A percentile compares a stretch with the other conserved stretches of the same genome.
Evolutionary conservation across 2,113 vertebrate genomes (phyloP).

Genomic region (Xiphophorus couchianus): DNA sequence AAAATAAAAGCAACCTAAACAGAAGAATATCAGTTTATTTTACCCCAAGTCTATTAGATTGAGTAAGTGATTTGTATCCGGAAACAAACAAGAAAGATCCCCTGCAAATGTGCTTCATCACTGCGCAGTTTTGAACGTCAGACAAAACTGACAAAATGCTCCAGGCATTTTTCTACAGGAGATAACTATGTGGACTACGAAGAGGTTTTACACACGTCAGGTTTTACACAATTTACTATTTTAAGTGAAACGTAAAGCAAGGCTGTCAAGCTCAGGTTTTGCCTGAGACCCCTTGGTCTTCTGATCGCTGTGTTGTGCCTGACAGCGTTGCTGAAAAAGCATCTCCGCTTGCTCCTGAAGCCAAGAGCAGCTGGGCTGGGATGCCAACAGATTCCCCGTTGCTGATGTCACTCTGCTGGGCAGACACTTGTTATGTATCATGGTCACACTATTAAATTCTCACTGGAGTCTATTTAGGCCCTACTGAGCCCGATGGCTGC

Average conservation of each 20-base stretch:
- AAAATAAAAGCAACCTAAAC: too few relatives aligned
- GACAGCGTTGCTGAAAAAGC: constrained; percentile 51
- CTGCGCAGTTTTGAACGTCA: background rate
- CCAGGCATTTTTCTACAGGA: background rate
- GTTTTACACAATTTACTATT: background rate
- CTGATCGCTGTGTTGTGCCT: constrained; percentile 26
- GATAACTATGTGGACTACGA: too few relatives aligned
- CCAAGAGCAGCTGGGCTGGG: constrained; percentile 61
- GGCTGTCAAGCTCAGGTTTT: background rate
- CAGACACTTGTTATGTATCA: constrained; percentile 83
- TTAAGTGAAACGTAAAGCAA: background rate
- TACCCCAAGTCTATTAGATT: too few relatives aligned
- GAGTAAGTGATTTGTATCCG: too few relatives aligned
- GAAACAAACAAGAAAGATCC: too few relatives aligned
- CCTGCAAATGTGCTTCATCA: background rate
- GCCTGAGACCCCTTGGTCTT: background rate
- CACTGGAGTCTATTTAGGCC: constrained; percentile 80
- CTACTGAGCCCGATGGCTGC: constrained; percentile 68
- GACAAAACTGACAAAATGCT: background rate
- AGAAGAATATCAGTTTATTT: too few relatives aligned
- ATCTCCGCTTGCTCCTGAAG: constrained; percentile 35
- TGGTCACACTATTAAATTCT: constrained; percentile 84
- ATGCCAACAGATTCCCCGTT: constrained; percentile 78
- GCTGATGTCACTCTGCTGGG: constrained; percentile 80
- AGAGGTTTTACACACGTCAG: too few relatives aligned